Conservation (phyloP, 2,797 vertebrate species). For the Fistularia commersonii region DNA sequence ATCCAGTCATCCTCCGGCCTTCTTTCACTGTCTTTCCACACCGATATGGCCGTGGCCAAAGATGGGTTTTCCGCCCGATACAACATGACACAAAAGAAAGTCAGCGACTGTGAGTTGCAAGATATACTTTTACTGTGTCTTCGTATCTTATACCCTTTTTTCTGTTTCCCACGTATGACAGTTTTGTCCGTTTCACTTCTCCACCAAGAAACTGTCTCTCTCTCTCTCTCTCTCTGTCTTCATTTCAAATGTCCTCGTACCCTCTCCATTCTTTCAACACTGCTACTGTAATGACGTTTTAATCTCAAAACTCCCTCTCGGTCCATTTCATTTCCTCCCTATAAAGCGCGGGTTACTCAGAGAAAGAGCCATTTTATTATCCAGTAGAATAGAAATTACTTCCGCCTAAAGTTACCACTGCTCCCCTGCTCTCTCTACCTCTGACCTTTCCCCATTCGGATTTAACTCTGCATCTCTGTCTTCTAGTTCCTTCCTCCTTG, state of each 20-base stretch:
- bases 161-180: conserved; percentile 35
- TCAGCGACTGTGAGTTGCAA: conserved; percentile 84
- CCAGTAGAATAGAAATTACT: conserved; percentile 51
- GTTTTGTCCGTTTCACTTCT: conserved; percentile 29
- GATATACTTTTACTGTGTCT: conserved; percentile 16
- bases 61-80: conserved; percentile 94
- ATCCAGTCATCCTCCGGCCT: conserved; percentile 91
- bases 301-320: conserved; percentile 24
- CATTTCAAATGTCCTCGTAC: conserved; percentile 22
- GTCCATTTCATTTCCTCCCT: conserved; percentile 29
- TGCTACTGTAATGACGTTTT: conserved; percentile 50
- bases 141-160: conserved; percentile 27
- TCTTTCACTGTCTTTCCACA: conserved; percentile 96
- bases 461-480: conserved; percentile 1
- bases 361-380: conserved; percentile 35
- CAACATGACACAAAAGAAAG: conserved; percentile 87
- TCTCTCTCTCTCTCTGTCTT: conserved; percentile 25
- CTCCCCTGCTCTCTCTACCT: conserved; percentile 39
- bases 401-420: conserved; percentile 51
- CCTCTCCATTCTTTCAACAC: conserved; percentile 34
- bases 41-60: conserved; percentile 96
- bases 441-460: conserved; percentile 18
- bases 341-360: conserved; percentile 31
- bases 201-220: conserved; percentile 62
- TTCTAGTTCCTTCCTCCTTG: too few species aligned